A percentile compares a stretch with the other conserved stretches of the same genome.
phyloP scores from a whole-genome alignment of 2,888 invertebrate genomes.

The Mesochorus sp. region DNA sequence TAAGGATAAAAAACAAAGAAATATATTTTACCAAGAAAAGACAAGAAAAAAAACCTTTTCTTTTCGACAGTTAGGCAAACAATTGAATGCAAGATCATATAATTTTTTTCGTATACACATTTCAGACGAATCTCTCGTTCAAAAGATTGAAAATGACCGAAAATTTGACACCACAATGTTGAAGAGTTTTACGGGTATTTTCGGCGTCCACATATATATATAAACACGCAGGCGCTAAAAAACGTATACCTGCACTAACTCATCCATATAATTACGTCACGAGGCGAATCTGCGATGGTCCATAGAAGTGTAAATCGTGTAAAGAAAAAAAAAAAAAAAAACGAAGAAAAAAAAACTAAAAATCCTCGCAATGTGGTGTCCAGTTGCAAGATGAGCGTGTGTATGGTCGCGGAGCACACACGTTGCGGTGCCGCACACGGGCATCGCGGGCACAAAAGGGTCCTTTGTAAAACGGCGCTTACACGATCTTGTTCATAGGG shows the following conservation, averaged over 20 bases:
- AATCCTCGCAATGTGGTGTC: constrained; percentile 77
- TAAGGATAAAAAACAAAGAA: too few relatives aligned
- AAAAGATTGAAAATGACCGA: too few relatives aligned
- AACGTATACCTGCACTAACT: constrained; percentile 52
- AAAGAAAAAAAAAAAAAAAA: constrained; percentile 38
- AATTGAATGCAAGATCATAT: too few relatives aligned
- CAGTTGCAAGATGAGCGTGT: constrained; percentile 75
- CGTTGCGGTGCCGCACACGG: constrained; percentile 52
- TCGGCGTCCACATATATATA: too few relatives aligned
- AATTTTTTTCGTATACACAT: too few relatives aligned
- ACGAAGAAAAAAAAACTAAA: constrained; percentile 47
- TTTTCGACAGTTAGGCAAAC: too few relatives aligned
- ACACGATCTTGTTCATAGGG: constrained; percentile 52
- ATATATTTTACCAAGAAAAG: too few relatives aligned
- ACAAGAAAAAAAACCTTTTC: too few relatives aligned
- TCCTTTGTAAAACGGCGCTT: constrained; percentile 74
- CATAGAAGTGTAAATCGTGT: constrained; percentile 32
- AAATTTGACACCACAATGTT: too few relatives aligned
- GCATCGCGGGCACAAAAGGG: constrained; percentile 72
- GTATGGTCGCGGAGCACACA: constrained; percentile 31
- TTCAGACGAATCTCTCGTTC: too few relatives aligned
- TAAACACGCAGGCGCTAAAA: too few relatives aligned
- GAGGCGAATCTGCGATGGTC: constrained; percentile 31
- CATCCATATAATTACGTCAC: constrained; percentile 59
- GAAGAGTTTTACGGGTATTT: too few relatives aligned